Evolutionary conservation across 2,888 invertebrate species (phyloP).

Genomic region (Hesperia comma): DNA sequence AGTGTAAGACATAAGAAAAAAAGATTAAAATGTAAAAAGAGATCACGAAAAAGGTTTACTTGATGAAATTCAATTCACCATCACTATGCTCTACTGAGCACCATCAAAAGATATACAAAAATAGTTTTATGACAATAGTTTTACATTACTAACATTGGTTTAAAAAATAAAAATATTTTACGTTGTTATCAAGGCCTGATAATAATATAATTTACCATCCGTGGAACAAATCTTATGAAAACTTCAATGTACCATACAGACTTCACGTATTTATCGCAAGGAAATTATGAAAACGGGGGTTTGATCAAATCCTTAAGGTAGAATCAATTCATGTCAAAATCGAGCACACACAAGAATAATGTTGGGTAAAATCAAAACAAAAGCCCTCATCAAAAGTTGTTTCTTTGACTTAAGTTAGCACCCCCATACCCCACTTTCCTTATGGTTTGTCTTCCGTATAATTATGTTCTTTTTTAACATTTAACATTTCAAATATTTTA

Average conservation of each 20-base stretch:
- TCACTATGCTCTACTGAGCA: slow-evolving; percentile 23
- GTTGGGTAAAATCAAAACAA: too few species aligned
- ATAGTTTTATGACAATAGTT: slow-evolving; percentile 17
- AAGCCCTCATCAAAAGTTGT: too few species aligned
- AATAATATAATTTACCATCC: background rate
- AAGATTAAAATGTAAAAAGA: slow-evolving; percentile 17
- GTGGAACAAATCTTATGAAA: background rate
- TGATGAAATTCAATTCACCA: slow-evolving; percentile 10
- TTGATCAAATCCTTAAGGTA: too few species aligned
- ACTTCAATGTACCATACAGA: background rate
- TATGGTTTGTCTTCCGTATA: too few species aligned
- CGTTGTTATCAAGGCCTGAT: background rate
- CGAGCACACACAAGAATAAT: too few species aligned
- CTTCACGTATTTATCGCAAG: too few species aligned
- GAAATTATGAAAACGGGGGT: too few species aligned
- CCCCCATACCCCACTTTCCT: too few species aligned
- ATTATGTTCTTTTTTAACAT: too few species aligned
- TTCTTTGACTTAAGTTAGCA: too few species aligned
- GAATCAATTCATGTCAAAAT: too few species aligned
- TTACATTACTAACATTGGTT: slow-evolving; percentile 4
- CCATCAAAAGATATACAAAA: slow-evolving; percentile 27
- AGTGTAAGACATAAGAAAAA: slow-evolving; percentile 18
- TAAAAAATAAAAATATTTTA: slow-evolving; percentile 3
- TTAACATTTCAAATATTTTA: too few species aligned
- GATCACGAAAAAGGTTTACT: slow-evolving; percentile 16